Evolutionary conservation across 2,888 invertebrate species (phyloP), one percentile per base, ranked within the genome.

Genomic region (Torymus aiolomorphi): DNA sequence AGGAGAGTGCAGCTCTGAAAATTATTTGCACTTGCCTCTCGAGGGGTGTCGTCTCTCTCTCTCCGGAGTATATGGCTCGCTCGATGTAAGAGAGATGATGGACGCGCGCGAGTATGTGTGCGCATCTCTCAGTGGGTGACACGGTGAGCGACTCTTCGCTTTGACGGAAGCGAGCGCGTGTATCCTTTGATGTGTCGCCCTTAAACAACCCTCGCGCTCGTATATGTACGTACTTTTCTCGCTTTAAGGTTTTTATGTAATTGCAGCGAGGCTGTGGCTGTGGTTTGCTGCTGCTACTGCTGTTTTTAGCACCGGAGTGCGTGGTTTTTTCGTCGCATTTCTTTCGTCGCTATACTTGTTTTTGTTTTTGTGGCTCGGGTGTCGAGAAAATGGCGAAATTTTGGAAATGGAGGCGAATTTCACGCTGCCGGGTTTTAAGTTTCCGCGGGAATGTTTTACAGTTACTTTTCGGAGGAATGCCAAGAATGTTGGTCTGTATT

Each of bases 1-100:
- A 76, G 61, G 62, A 57, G 62, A 69, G 76, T 76, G 76, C 76
- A 76, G 63, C 70, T 49, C 54, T 63, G 57, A 76, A 76, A 76
- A 76, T 76, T 76, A 76, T 76, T 76, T 76, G 76, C 76, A 70
- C 76, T 76, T 70, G 56, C 62, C 49, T 13, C 31, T 59, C 66
- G 59, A 57, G 75, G 31, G 61, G 49, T 14, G 31, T 31, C 8
- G 31, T 54, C 65, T 59, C 13, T 13, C 70, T 56, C 16, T 24
- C 14, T 67, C 67, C 56, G 20, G 20, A 1, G 2, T 20, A 20
- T 20, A 20, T 2, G 2, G 20, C 20, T 24, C 4, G 12, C 42
- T 42, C 13, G 62, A 31, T 31, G 31, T 31, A 31, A 31, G 62
- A 24, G 16, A 59, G n/a, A 59, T 11, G 16, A 18, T 16, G 16